Base-by-base conservation (phyloP, 2,113 vertebrate species). In the Gambusia affinis region DNA sequence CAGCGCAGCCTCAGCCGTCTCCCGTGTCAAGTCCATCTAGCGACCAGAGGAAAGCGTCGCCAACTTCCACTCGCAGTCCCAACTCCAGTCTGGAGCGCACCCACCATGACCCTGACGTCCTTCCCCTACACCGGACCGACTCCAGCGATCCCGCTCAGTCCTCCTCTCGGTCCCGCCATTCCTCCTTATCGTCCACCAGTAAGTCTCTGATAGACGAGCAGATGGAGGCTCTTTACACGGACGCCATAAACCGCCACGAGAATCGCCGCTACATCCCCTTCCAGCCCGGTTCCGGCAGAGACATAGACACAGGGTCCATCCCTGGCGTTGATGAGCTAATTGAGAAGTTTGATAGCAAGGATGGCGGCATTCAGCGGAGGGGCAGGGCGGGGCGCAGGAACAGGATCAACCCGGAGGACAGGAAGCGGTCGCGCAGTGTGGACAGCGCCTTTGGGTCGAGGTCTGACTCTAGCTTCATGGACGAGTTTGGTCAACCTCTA, bases 241-340 rank as follows among this genome's bases (percentile, higher is more conserved):
- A 98, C 80, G 95, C 94, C 0, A 97, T 99, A 60, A 99, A 99
- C 80, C 95, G 98, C 0, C 98, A 99, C 0, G 94, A 97, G 69
- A 99, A 99, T 78, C 94, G 98, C 24, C 95, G 98, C 33, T 99
- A 99, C 64, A 97, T 99, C 60, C 98, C 98, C 0, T 99, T 99
- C 91, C 57, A 94, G 69, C 95, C 98, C 0, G 98, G 98, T 57
- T 98, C 98, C 0, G 98, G 98, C 22, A 94, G 98, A 68, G 97
- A 98, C 77, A 99, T 99, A 2, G 97, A 99, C 83, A 98, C 96
- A 0, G 97, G 95, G 1, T 95, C 96, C 1, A 96, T 98, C 71
- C 95, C 95, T 1, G 95, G 92, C 1, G 96, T 99, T 0, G 97
- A 99, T 76, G 94, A 98, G 78, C 91, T 99, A 2, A 99, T 99